Percentiles rank a stretch among this genome's conserved stretches.
Evolutionary conservation across 2,888 invertebrate species (phyloP).

Genomic region (Monopis laevigella): DNA sequence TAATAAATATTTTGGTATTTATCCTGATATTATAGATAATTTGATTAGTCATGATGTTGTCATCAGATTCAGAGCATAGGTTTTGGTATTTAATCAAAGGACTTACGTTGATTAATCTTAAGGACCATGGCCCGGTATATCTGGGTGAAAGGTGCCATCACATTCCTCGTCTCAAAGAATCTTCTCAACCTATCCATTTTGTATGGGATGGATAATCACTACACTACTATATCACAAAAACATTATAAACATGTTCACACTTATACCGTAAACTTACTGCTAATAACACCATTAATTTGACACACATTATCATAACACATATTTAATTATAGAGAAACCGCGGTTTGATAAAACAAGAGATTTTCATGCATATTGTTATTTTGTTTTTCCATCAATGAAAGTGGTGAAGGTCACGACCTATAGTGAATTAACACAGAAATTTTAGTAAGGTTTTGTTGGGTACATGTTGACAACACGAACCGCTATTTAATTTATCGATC

Average conservation of each 20-base stretch:
- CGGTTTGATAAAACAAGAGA: too few species aligned
- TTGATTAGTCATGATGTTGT: too few species aligned
- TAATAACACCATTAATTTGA: conserved; percentile 54
- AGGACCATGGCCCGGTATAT: conserved; percentile 58
- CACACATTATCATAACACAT: conserved; percentile 57
- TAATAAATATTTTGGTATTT: too few species aligned
- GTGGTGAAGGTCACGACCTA: too few species aligned
- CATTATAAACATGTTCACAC: conserved; percentile 7
- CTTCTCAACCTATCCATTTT: conserved; percentile 22
- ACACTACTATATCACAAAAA: too few species aligned
- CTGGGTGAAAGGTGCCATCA: conserved; percentile 52
- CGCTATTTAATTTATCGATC: conserved; percentile 8
- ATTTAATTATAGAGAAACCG: too few species aligned
- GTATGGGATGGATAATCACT: neutral
- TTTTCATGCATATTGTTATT: too few species aligned
- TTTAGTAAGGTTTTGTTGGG: conserved; percentile 1
- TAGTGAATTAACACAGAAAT: conserved; percentile 7
- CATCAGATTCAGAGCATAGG: too few species aligned
- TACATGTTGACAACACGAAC: conserved; percentile 1
- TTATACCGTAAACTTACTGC: conserved; percentile 24
- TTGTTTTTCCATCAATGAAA: too few species aligned
- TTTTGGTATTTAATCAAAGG: too few species aligned
- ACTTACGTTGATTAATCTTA: conserved; percentile 58
- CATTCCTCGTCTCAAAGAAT: conserved; percentile 29
- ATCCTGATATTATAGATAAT: too few species aligned